Conservation (phyloP, 2,797 vertebrate species). For the Channa striata region DNA sequence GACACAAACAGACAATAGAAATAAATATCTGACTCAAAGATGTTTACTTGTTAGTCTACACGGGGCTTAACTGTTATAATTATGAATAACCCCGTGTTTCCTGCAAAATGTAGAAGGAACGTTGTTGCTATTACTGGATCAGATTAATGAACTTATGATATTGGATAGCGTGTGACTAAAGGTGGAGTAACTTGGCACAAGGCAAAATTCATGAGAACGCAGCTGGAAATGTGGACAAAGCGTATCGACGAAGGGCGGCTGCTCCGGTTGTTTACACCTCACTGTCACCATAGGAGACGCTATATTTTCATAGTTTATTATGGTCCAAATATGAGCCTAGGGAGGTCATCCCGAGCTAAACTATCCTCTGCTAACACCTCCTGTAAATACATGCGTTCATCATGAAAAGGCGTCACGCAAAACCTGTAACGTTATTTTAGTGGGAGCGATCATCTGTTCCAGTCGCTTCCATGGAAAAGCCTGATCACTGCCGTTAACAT, state of each 20-base stretch:
- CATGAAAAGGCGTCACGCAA: not conserved
- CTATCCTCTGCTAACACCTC: not conserved
- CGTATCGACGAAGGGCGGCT: conserved; percentile 66
- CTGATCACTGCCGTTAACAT: conserved; percentile 65
- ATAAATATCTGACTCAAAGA: not conserved
- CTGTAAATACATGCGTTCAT: not conserved
- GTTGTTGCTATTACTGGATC: not conserved
- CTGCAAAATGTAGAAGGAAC: not conserved
- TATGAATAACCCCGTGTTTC: not conserved
- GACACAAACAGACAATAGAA: not conserved
- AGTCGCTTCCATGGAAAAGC: conserved; percentile 63
- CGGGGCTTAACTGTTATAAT: not conserved
- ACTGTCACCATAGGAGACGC: conserved; percentile 33
- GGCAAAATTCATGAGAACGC: conserved; percentile 4
- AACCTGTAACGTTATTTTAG: conserved; percentile 5
- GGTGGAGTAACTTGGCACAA: not conserved
- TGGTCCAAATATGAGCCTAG: not conserved
- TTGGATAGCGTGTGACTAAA: not conserved
- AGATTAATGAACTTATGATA: not conserved
- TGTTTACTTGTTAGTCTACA: not conserved
- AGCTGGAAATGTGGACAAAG: conserved; percentile 63
- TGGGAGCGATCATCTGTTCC: conserved; percentile 44
- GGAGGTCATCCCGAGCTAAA: not conserved
- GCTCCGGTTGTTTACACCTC: conserved; percentile 73
- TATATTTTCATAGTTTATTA: not conserved